Base-by-base conservation (phyloP, 2,888 invertebrate genomes). In the Scaptomyza reducta region DNA sequence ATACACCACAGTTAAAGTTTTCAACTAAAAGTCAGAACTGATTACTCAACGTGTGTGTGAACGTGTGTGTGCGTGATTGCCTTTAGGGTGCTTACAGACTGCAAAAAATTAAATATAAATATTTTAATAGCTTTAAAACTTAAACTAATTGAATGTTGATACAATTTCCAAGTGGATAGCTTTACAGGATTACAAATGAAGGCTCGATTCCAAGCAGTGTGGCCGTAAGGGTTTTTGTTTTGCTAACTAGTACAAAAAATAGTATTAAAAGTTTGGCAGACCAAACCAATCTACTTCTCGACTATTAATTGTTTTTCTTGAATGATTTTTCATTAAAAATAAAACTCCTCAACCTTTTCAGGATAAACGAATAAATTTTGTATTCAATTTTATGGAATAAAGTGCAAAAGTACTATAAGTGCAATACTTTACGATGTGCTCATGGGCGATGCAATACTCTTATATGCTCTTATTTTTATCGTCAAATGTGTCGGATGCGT, bases 401-500 rank as follows among this genome's bases (percentile, higher is more conserved):
- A 44, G 11, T 44, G 27, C 29, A 41, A 18, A 18, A 11, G n/a
- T 42, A n/a, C 22, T 38, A 22, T 25, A 51, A 56, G n/a, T 49
- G 16, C 56, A 14, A 10, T 13, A 47, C 35, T 53, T 35, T 56
- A 76, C 47, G 72, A 71, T 47, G 58, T 76, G 72, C 47, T 58
- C 57, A 77, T 49, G 56, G 35, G 22, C 31, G 10, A 11, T 61
- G 50, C 54, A 44, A 25, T 22, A 53, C 18, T 40, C 41, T 9
- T 33, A 22, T 13, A 7, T 54, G 44, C 58, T 68, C 16, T 16
- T 9, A 38, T 33, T 65, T 53, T 46, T 49, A 68, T 74, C 75
- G 63, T 61, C 41, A 35, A 50, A 65, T 58, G 44, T 46, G 73
- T 57, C 81, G 78, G 63, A 61, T 80, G 62, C 62, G 65, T 68